Base-by-base conservation (phyloP, 1,140 invertebrate species). In the Delia radicum region DNA sequence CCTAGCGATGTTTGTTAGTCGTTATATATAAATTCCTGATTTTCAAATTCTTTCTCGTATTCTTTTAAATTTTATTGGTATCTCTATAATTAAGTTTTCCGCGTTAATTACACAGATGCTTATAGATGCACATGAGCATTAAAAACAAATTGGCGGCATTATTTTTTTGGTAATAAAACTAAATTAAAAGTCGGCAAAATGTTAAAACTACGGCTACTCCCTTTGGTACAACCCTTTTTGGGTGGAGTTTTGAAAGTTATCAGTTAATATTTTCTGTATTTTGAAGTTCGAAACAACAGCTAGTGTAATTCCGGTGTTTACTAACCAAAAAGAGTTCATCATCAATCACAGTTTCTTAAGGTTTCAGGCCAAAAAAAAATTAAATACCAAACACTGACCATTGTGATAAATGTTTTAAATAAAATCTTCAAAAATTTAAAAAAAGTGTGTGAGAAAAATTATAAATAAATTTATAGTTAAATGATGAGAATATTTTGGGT, bases 191-290 rank as follows among this genome's bases (percentile, higher is more conserved):
- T 29, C 71, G 46, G 71, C 71, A 27, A 12, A 46, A 55, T 67
- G 48, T 55, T 55, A 55, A 55, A 55, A 55, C 48, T 55, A 69
- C 29, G 46, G 71, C 71, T 46, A 73, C 71, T 46, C 71, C 48
- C 65, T 69, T 69, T 18, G 29, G 65, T 21, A 33, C 65, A 37
- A 6, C 65, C 65, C 28, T 73, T 73, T 73, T 42, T 18, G 71
- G 71, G 71, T 73, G 71, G 71, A 73, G 71, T 73, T 55, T 73
- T 6, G 71, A 73, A 73, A 73, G 71, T 73, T 73, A 73, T 48
- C 71, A 73, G 71, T 28, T 28, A 73, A 73, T 67, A 67, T 48
- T 73, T 73, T 55, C 28, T 7, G 69, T 46, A 48, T 48, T 48
- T 48, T 46, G 6, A 29, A 15, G 4, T 27, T n/a, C 15, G 5